phyloP scores from a whole-genome alignment of 2,797 vertebrate genomes.

The Choloepus didactylus region DNA sequence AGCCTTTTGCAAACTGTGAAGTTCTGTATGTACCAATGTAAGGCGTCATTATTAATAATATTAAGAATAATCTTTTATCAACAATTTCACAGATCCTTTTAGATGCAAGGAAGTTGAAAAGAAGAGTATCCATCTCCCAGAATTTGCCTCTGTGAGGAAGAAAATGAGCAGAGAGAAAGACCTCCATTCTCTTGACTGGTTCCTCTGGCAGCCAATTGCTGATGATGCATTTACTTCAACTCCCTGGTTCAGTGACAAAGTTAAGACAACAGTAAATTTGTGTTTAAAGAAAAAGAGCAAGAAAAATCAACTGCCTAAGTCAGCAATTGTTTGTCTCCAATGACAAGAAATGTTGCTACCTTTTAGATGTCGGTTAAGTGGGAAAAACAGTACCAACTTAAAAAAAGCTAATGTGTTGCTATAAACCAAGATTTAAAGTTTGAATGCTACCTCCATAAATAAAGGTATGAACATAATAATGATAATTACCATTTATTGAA shows the following conservation, averaged over 20 bases:
- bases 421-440: not conserved
- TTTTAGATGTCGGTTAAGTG: conserved; percentile 20
- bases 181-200: not conserved
- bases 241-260: not conserved
- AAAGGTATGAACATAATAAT: not conserved
- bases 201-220: not conserved
- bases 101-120: not conserved
- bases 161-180: not conserved
- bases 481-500: not conserved
- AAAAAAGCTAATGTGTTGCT: not conserved
- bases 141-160: not conserved
- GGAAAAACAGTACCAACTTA: not conserved
- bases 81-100: not conserved
- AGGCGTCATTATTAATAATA: not conserved
- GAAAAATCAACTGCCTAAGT: conserved; percentile 28
- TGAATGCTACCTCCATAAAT: conserved; percentile 2
- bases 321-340: not conserved
- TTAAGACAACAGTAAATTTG: conserved; percentile 22
- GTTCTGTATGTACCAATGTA: not conserved
- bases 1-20: not conserved
- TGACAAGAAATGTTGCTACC: not conserved
- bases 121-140: not conserved
- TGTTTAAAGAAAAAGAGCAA: conserved; percentile 38
- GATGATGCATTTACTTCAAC: conserved; percentile 39
- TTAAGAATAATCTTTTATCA: conserved; percentile 19